These are phyloP conservation scores for Forbesichthys agassizii DNA, from an alignment of 2,113 vertebrate species.

Conservation along the genomic window DNA sequence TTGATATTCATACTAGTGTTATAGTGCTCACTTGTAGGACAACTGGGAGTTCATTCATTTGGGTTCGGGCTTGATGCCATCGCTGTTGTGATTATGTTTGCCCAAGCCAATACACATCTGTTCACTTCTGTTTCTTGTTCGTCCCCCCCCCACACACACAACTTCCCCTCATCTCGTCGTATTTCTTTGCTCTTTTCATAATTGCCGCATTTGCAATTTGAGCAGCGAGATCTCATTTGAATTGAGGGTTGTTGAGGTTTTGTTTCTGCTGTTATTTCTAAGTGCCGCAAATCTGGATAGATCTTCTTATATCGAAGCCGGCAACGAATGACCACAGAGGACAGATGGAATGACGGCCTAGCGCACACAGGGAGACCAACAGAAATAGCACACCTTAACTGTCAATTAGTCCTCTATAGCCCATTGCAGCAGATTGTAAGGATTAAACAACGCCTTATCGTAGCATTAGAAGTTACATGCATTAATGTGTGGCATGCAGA, in stretches of 20 bases:
- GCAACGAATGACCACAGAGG: background rate
- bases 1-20: no score
- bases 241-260: background rate
- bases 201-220: background rate
- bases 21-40: no score
- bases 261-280: background rate
- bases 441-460: constrained; percentile 2
- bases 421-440: background rate
- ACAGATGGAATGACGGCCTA: background rate
- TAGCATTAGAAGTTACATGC: constrained; percentile 7
- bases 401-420: background rate
- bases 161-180: background rate
- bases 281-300: background rate
- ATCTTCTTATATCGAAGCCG: background rate
- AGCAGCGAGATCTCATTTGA: background rate
- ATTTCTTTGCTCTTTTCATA: background rate
- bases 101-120: no score
- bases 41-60: no score
- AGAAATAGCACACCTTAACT: background rate
- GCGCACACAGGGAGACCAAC: background rate
- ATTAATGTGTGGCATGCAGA: constrained; percentile 27
- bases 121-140: background rate
- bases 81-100: background rate
- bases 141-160: background rate
- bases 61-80: no score